Percentiles rank a stretch among this genome's conserved stretches.
These are phyloP conservation scores for Eira barbara DNA, from an alignment of 2,113 vertebrate species.

Conservation along the genomic window DNA sequence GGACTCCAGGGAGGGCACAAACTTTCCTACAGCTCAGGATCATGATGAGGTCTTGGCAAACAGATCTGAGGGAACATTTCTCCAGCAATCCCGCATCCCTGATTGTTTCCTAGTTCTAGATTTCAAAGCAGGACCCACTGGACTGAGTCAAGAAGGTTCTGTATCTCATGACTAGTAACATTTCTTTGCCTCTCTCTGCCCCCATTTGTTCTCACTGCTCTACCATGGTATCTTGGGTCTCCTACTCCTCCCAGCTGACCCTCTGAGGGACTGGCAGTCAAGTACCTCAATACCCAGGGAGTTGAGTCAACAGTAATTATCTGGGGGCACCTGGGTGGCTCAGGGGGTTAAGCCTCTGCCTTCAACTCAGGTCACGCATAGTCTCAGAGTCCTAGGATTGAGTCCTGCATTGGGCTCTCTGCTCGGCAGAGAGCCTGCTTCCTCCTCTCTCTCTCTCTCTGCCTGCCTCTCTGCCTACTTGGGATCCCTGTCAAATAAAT, in stretches of 20 bases:
- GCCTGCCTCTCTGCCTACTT: too few relatives aligned
- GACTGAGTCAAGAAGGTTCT: background rate
- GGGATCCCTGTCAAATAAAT: too few relatives aligned
- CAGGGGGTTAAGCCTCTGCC: too few relatives aligned
- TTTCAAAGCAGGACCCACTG: background rate
- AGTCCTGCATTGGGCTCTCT: too few relatives aligned
- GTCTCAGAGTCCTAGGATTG: too few relatives aligned
- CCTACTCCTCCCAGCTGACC: background rate
- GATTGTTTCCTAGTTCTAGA: background rate
- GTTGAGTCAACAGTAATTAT: background rate
- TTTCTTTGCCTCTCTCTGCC: background rate
- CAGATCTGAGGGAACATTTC: background rate
- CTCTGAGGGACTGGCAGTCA: background rate
- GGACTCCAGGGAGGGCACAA: background rate
- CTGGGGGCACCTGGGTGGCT: too few relatives aligned
- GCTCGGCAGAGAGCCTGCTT: too few relatives aligned
- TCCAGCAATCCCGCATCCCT: background rate
- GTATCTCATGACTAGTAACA: background rate
- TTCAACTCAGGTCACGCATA: too few relatives aligned
- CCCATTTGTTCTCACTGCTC: background rate
- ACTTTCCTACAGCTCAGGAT: background rate
- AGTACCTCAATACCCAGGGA: background rate
- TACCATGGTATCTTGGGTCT: too few relatives aligned
- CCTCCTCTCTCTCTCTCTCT: too few relatives aligned
- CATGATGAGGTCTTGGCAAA: background rate